Evolutionary conservation across 2,113 vertebrate genomes (phyloP), one percentile per base, ranked within the genome.

Genomic region (Ctenomys sociabilis): DNA sequence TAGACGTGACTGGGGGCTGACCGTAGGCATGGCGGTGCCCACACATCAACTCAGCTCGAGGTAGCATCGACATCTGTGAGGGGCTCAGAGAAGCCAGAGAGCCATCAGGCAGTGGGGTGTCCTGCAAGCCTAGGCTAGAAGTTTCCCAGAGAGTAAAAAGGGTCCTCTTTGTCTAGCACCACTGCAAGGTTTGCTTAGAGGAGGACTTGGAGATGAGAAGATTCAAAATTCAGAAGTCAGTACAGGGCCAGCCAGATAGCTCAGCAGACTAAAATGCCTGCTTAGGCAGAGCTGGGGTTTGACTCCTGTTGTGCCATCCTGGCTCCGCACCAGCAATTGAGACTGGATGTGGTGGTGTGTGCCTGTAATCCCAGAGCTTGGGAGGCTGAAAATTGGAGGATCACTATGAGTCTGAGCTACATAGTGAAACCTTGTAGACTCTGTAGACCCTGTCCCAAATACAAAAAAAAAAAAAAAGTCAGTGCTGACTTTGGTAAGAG

Each of bases 81-180:
- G 64, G 5, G 8, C 13, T 24, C 49, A 3, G 8, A 37, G 73
- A 37, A 26, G 2, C 37, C 26, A 12, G 35, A 61, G 43, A 54
- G 24, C 21, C 14, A 1, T n/a, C 5, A 32, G 45, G n/a, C 5
- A 14, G 28, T 4, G 12, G 10, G 3, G 10, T 3, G 2, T 73
- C 81, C 45, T 24, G 8, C 16, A 54, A 81, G 24, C 45, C 70
- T 37, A 30, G 57, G 22, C 24, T 32, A 59, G 26, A 82, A 37
- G 64, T 45, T 68, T 90, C 52, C 17, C 22, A 0, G 0, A 14
- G 80, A n/a, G 35, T 70, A 32, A n/a, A 21, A 63, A 37, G 26
- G 35, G 32, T 26, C 57, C 49, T 85, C 52, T 0, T 0, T 10
- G 40, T 14, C 40, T 17, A 8, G 2, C 8, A 7, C n/a, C 24